Evolutionary conservation across 1,140 invertebrate genomes (phyloP), one percentile per base, ranked within the genome.

Genomic region (Zophobas morio): DNA sequence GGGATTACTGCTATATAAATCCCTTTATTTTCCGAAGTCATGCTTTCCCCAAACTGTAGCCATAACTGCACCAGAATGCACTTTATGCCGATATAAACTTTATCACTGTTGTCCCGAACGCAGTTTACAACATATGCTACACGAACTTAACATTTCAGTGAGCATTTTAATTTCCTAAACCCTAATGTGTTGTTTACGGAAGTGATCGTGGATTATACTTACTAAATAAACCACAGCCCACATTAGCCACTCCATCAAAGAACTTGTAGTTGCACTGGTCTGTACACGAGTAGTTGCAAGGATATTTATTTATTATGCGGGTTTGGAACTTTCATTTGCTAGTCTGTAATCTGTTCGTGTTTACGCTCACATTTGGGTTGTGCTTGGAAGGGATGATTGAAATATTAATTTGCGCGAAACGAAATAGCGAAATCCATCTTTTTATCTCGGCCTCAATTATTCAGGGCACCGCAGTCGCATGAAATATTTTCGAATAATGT

Each of bases 231-330:
- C 60, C n/a, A 66, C 39, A 66, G 6, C 20, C 6, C 6, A 66
- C 42, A 66, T 66, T 66, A 42, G 32, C 60, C 32, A 66, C 3
- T 5, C 39, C 60, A 42, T 66, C 60, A 66, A 66, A 66, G 60
- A 66, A 66, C 60, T 66, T 66, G 40, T 37, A 66, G 33, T 32
- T 66, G 60, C 60, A 66, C 42, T 46, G 42, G 8, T 46, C 42
- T 46, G n/a, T 4, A 42, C 33, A 66, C 39, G 57, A 63, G 57
- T 20, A 51, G 49, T 63, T 66, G 60, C 60, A 66, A 42, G 60
- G 60, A 66, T 66, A 66, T 66, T 66, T 66, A 66, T 66, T 66
- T 66, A 66, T 66, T 42, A 66, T 66, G 60, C 60, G 60, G 53
- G 49, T 51, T 66, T 66, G 60, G 8, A 66, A 66, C 60, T 66